A percentile compares a stretch with the other conserved stretches of the same genome.
Conservation (phyloP, 2,797 vertebrate genomes). For the Cryptoprocta ferox region DNA sequence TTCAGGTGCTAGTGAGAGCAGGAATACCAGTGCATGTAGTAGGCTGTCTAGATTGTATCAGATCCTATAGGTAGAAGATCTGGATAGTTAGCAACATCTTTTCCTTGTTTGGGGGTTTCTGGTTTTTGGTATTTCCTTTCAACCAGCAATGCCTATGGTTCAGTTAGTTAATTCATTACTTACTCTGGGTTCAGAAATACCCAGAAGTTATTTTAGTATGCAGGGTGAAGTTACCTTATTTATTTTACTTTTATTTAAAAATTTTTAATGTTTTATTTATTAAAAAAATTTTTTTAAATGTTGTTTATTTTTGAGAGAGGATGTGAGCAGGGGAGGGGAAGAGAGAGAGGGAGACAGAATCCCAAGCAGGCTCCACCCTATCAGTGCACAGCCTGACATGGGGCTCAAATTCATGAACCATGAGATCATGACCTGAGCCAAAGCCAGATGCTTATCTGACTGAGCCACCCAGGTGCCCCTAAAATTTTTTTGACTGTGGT, state of each 20-base stretch:
- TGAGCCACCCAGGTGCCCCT: no score
- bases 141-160: background rate
- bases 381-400: no score
- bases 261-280: background rate
- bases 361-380: no score
- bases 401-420: no score
- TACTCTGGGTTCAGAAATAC: background rate
- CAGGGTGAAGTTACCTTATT: background rate
- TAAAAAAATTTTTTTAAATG: background rate
- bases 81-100: background rate
- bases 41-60: background rate
- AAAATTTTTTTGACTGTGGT: background rate
- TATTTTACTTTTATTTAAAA: background rate
- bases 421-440: no score
- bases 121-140: constrained; percentile 4
- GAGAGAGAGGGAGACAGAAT: no score
- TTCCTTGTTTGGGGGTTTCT: background rate
- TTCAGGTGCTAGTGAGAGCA: background rate
- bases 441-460: no score
- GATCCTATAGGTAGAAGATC: background rate
- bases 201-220: background rate
- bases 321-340: no score
- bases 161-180: background rate
- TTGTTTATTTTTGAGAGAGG: no score
- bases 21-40: background rate